Percentiles rank a stretch among this genome's conserved stretches.
Evolutionary conservation across 92 coral and sea anemone species (phyloP).

Genomic region (Palythoa grandis): DNA sequence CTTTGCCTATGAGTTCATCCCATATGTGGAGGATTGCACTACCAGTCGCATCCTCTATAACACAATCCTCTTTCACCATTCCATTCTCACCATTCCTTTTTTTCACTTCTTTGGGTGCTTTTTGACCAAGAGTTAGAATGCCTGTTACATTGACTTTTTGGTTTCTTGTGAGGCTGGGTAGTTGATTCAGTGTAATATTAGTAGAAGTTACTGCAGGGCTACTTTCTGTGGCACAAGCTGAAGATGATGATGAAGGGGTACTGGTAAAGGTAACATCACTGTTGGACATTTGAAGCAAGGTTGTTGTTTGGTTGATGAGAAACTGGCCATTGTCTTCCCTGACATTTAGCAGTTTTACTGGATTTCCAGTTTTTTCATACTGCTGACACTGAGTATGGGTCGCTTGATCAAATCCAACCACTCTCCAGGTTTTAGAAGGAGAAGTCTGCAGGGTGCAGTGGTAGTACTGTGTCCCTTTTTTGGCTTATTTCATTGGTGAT

Average conservation of each 20-base stretch:
- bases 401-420: conserved; percentile 10
- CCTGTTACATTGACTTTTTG: neutral
- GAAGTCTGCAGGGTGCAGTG: neutral
- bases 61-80: neutral
- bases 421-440: conserved; percentile 13
- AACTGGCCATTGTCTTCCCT: conserved; percentile 48
- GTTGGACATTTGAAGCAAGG: conserved; percentile 37
- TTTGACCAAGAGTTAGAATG: neutral
- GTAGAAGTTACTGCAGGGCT: conserved; percentile 1
- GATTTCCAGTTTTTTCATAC: conserved; percentile 6
- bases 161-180: neutral
- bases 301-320: conserved; percentile 41
- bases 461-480: conserved; percentile 19
- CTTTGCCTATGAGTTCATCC: neutral
- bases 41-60: neutral
- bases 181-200: neutral
- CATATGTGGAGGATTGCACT: neutral
- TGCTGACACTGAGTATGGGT: neutral
- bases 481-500: conserved; percentile 40
- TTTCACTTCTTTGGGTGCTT: neutral
- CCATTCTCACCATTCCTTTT: conserved; percentile 12
- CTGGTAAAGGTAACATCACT: conserved; percentile 34
- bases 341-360: conserved; percentile 39
- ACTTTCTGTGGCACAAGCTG: conserved; percentile 24
- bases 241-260: conserved; percentile 22